phyloP scores from a whole-genome alignment of 2,797 vertebrate species.

The Rhinatrema bivittatum region DNA sequence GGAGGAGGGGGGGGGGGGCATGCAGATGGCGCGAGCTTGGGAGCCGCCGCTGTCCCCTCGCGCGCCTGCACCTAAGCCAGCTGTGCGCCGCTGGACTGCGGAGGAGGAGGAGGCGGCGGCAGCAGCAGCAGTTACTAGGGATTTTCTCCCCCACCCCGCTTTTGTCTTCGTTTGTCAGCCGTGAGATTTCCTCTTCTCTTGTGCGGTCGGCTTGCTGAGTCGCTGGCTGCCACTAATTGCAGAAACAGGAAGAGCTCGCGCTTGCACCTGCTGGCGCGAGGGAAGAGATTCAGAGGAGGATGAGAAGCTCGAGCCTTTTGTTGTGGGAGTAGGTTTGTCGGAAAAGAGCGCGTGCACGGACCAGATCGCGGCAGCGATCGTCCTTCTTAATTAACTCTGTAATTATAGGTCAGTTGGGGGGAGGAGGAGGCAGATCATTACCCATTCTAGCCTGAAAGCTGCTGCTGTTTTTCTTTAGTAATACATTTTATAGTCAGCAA shows the following conservation, averaged over 20 bases:
- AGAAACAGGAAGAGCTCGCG: too few relatives aligned
- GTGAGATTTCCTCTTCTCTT: not conserved
- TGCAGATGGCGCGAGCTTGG: too few relatives aligned
- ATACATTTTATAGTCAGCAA: too few relatives aligned
- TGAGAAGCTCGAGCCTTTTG: not conserved
- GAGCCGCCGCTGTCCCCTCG: too few relatives aligned
- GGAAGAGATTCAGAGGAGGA: not conserved
- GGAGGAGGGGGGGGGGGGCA: too few relatives aligned
- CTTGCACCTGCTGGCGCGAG: not conserved
- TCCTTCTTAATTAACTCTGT: constrained; percentile 23
- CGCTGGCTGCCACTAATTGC: too few relatives aligned
- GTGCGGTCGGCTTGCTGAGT: too few relatives aligned
- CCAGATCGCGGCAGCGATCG: not conserved
- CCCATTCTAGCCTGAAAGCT: not conserved
- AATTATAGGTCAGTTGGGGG: constrained; percentile 1
- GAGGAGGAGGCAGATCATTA: not conserved
- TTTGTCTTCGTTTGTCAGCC: not conserved
- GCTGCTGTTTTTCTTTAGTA: not conserved
- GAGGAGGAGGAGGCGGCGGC: not conserved
- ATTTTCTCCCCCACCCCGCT: not conserved
- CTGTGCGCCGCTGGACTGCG: not conserved
- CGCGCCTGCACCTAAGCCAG: too few relatives aligned
- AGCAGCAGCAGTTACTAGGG: too few relatives aligned
- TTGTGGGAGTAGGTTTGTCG: not conserved
- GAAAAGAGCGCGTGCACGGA: not conserved